Evolutionary conservation across 2,888 invertebrate species (phyloP), one percentile per base, ranked within the genome.

Genomic region (Macrophya annulata): DNA sequence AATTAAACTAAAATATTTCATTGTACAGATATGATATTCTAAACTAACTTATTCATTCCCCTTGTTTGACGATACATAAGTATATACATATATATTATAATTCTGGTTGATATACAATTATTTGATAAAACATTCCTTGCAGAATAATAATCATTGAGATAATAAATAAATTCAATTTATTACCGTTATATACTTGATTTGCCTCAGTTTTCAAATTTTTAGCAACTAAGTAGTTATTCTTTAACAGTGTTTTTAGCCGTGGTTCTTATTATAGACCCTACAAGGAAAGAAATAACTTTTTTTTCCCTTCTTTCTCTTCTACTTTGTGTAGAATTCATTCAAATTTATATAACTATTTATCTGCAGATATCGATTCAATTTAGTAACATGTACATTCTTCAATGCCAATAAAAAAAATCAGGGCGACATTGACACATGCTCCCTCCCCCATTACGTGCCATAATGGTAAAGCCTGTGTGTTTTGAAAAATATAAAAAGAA

Each of bases 391-490:
- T 81, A 81, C 10, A 81, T 81, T 81, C 81, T 59, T 81, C 40
- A 81, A 81, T 81, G 81, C 81, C 81, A 81, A 31, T 31, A 31
- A 81, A 62, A 81, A 81, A 81, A 81, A 62, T 81, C 15, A 81
- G 81, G 81, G 81, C 62, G 81, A 81, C 37, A 62, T 81, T 59
- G 62, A 81, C 40, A 62, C 62, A 81, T 81, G 51, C 62, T 40
- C 59, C 62, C 37, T 51, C 81, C 37, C 79, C 21, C 62, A 43
- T 43, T 81, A 81, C 81, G 81, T 62, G 81, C 59, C 81, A 81
- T 59, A 21, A 77, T 51, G 51, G 37, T 77, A 77, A 31, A 51
- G n/a, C 55, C 37, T 55, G 37, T 55, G 31, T 25, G 43, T 40
- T 81, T 55, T 21, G 62, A 81, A 21, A 15, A 25, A 15, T 25